These are phyloP conservation scores for Spea bombifrons DNA, from an alignment of 2,113 vertebrate genomes.

Conservation along the genomic window DNA sequence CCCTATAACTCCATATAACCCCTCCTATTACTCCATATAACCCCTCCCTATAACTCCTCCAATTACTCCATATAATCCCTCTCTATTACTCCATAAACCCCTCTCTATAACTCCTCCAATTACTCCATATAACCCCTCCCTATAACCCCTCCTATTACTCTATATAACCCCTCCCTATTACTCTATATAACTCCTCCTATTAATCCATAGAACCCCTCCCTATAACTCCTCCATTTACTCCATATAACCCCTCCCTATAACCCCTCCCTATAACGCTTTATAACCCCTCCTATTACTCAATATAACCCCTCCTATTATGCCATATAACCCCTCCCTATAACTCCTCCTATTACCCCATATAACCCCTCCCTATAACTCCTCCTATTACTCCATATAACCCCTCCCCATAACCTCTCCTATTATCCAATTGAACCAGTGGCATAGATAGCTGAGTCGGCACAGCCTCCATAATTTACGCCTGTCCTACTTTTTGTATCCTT, in stretches of 20 bases:
- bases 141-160: neutral
- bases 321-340: too few relatives aligned
- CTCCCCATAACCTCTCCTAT: neutral
- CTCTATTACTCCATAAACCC: neutral
- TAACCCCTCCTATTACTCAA: too few relatives aligned
- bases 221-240: too few relatives aligned
- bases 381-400: constrained; percentile 8
- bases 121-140: neutral
- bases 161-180: neutral
- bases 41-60: neutral
- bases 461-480: too few relatives aligned
- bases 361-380: too few relatives aligned
- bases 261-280: too few relatives aligned
- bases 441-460: too few relatives aligned
- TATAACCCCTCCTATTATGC: too few relatives aligned
- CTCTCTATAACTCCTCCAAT: neutral
- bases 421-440: too few relatives aligned
- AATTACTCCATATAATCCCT: neutral
- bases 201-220: neutral
- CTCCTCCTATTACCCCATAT: too few relatives aligned
- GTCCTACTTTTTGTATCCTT: too few relatives aligned
- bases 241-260: too few relatives aligned
- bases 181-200: neutral
- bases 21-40: neutral
- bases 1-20: neutral